Evolutionary conservation across 2,797 vertebrate genomes (phyloP).

Genomic region (Aselliscus stoliczkanus): DNA sequence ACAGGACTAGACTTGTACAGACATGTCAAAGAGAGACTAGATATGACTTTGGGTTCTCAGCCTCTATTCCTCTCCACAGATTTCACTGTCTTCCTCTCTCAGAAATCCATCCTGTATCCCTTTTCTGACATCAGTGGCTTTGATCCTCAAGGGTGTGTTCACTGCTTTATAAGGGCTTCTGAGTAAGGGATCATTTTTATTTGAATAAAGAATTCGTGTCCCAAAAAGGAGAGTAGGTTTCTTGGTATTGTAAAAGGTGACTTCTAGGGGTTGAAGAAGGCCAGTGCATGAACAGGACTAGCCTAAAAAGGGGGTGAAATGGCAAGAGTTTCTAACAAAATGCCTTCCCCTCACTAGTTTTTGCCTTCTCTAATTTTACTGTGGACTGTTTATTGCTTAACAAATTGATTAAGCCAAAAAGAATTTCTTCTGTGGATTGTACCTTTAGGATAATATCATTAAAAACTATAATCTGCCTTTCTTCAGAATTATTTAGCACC

Average conservation of each 20-base stretch:
- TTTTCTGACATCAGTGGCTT: background rate
- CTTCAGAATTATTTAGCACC: slow-evolving; percentile 51
- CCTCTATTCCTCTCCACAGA: background rate
- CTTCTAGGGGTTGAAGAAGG: background rate
- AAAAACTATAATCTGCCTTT: slow-evolving; percentile 40
- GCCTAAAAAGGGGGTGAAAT: background rate
- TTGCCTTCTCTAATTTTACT: background rate
- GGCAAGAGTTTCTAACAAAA: background rate
- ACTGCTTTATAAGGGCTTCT: background rate
- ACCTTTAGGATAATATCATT: slow-evolving; percentile 48
- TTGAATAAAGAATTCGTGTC: background rate
- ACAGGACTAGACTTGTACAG: background rate
- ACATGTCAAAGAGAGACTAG: background rate
- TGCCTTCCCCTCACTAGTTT: background rate
- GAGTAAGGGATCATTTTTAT: slow-evolving; percentile 22
- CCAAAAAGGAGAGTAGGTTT: background rate
- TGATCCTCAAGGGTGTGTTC: background rate
- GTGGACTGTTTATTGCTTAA: background rate
- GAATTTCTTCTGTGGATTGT: slow-evolving; percentile 52
- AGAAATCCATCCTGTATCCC: background rate
- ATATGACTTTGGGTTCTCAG: slow-evolving; percentile 3
- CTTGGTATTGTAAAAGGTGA: background rate
- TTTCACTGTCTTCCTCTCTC: background rate
- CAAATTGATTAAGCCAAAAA: slow-evolving; percentile 13
- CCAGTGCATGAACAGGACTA: background rate